Evolutionary conservation across 2,113 vertebrate genomes (phyloP).

Genomic region (Pampusana beccarii): DNA sequence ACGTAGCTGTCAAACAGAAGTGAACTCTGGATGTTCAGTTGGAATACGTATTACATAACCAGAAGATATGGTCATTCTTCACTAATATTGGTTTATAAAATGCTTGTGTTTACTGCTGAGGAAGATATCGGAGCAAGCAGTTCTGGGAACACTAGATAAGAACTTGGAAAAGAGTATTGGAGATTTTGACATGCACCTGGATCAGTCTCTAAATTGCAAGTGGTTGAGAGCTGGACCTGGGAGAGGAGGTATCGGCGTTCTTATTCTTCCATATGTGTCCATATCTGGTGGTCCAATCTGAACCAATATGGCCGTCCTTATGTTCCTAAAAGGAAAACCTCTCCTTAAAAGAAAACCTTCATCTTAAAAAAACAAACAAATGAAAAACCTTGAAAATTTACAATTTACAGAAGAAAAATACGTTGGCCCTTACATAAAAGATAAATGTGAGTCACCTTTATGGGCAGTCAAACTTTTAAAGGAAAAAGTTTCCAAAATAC

Average conservation of each 20-base stretch:
- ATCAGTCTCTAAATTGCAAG: neutral
- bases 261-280: neutral
- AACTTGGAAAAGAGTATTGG: neutral
- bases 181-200: neutral
- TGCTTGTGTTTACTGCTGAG: neutral
- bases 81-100: neutral
- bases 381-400: neutral
- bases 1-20: neutral
- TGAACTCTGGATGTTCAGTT: neutral
- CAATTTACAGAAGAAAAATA: neutral
- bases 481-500: neutral
- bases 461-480: neutral
- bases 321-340: neutral
- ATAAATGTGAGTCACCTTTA: neutral
- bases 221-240: neutral
- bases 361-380: neutral
- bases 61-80: neutral
- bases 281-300: neutral
- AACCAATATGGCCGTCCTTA: neutral
- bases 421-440: neutral
- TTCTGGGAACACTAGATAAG: neutral
- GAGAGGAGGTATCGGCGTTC: neutral
- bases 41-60: neutral
- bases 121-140: neutral
- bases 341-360: neutral